phyloP scores from a whole-genome alignment of 2,888 invertebrate species.

The Spatulosminthurus flaviceps region DNA sequence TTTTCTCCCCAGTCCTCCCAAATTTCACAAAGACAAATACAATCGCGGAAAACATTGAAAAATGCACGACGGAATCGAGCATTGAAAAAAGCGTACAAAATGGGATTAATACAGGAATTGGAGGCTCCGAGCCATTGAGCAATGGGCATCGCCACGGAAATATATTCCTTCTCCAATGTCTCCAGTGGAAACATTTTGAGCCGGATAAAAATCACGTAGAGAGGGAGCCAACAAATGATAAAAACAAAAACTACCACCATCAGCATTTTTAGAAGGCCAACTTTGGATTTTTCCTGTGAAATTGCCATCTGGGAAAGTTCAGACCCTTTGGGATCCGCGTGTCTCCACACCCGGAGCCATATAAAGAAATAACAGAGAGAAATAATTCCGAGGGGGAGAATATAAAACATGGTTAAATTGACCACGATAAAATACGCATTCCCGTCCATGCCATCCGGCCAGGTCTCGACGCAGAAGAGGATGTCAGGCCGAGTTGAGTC shows the following conservation, averaged over 20 bases:
- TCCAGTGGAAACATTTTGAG: conserved; percentile 65
- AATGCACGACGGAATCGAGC: conserved; percentile 56
- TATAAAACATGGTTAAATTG: conserved; percentile 69
- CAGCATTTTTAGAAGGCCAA: conserved; percentile 68
- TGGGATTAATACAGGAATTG: conserved; percentile 71
- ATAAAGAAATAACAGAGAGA: conserved; percentile 70
- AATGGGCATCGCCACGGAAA: conserved; percentile 67
- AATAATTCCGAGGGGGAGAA: conserved; percentile 69
- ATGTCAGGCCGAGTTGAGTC: conserved; percentile 71
- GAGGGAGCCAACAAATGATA: conserved; percentile 70
- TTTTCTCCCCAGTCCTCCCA: background rate
- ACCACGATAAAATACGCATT: conserved; percentile 69
- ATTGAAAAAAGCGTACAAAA: conserved; percentile 65
- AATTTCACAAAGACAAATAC: background rate
- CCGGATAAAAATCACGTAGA: conserved; percentile 68
- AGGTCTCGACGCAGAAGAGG: conserved; percentile 69
- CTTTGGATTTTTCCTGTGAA: conserved; percentile 65
- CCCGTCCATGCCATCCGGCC: conserved; percentile 67
- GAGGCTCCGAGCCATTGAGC: conserved; percentile 70
- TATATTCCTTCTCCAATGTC: conserved; percentile 64
- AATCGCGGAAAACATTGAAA: conserved; percentile 43
- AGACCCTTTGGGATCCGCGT: conserved; percentile 64
- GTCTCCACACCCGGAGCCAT: conserved; percentile 68
- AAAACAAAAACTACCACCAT: conserved; percentile 70
- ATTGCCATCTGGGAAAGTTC: conserved; percentile 63